These are phyloP conservation scores for Oscheius sp. DNA, from an alignment of 2,888 invertebrate genomes.

Conservation along the genomic window DNA sequence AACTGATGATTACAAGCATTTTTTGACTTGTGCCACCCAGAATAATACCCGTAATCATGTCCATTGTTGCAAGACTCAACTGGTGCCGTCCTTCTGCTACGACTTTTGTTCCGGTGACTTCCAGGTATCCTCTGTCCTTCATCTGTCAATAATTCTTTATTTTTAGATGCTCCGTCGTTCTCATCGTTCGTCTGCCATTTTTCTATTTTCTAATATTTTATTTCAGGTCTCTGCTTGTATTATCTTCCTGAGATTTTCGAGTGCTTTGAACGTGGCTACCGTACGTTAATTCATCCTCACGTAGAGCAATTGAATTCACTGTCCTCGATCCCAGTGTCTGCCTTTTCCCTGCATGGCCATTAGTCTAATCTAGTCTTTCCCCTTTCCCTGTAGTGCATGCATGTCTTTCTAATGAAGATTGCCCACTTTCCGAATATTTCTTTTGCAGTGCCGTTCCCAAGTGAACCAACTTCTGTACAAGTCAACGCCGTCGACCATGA, in stretches of 20 bases:
- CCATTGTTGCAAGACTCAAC: conserved; percentile 71
- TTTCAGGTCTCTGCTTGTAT: conserved; percentile 71
- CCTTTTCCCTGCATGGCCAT: conserved; percentile 29
- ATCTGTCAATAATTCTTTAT: too few species aligned
- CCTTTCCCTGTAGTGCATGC: conserved; percentile 14
- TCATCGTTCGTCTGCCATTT: too few species aligned
- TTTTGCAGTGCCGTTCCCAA: conserved; percentile 66
- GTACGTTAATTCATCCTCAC: conserved; percentile 51
- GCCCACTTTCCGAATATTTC: background rate
- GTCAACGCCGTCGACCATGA: conserved; percentile 60
- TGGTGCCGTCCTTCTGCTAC: conserved; percentile 72
- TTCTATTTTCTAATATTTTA: too few species aligned
- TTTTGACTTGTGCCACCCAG: conserved; percentile 70
- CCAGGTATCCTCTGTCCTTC: conserved; percentile 44
- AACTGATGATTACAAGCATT: conserved; percentile 70
- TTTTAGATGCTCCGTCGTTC: conserved; percentile 66
- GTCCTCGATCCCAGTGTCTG: conserved; percentile 34
- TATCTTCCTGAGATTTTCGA: conserved; percentile 73
- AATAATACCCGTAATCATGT: conserved; percentile 68
- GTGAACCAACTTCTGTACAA: conserved; percentile 56
- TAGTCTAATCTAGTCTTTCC: background rate
- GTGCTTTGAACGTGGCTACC: conserved; percentile 69
- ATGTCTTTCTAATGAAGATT: conserved; percentile 9
- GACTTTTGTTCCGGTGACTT: conserved; percentile 71
- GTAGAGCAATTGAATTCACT: conserved; percentile 23